Percentiles rank a stretch among this genome's conserved stretches.
These are phyloP conservation scores for Umimayanthus chanpuru DNA, from an alignment of 92 coral and sea anemone species.

Conservation along the genomic window DNA sequence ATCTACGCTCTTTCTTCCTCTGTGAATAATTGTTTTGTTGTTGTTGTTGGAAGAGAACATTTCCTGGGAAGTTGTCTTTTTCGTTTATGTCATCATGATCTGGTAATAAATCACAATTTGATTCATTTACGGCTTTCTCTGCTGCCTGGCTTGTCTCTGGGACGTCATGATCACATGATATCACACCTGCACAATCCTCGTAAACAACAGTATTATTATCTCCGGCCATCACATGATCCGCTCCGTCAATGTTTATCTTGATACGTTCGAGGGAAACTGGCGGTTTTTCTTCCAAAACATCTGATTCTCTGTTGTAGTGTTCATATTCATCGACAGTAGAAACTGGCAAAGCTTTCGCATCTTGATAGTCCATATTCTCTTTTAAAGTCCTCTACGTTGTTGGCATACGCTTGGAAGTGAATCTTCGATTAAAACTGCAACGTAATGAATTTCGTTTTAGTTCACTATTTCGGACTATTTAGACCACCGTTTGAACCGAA, in stretches of 20 bases:
- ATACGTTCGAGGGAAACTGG: slow-evolving; percentile 6
- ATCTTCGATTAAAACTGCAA: neutral
- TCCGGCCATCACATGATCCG: neutral
- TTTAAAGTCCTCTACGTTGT: neutral
- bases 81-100: too few relatives aligned
- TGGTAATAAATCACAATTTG: too few relatives aligned
- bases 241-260: neutral
- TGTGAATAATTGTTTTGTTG: too few relatives aligned
- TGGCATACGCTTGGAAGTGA: neutral
- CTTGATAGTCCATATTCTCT: neutral
- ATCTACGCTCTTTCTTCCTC: too few relatives aligned
- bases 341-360: neutral
- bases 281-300: neutral
- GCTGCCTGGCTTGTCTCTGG: too few relatives aligned
- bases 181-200: too few relatives aligned
- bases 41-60: too few relatives aligned
- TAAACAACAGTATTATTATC: neutral
- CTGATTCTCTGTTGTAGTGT: neutral
- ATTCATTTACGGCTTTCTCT: too few relatives aligned
- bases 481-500: neutral
- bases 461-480: neutral
- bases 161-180: too few relatives aligned
- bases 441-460: neutral
- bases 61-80: too few relatives aligned
- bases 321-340: neutral